Evolutionary conservation across 2,888 invertebrate species (phyloP).

Genomic region (Exocentrus adspersus): DNA sequence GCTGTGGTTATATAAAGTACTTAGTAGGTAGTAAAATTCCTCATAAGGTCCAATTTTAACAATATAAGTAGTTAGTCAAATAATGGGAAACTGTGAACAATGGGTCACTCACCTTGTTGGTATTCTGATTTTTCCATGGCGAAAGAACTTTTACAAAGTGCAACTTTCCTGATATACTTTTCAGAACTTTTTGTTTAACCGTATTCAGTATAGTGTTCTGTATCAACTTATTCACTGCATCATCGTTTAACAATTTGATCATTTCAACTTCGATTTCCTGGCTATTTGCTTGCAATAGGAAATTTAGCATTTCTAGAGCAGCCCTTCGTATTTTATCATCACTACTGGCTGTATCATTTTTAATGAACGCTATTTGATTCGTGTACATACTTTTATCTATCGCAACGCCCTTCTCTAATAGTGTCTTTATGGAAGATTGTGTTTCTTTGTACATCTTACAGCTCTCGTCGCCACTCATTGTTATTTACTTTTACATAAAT

Average conservation of each 20-base stretch:
- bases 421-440: constrained; percentile 19
- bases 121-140: constrained; percentile 28
- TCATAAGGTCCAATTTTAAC: too few relatives aligned
- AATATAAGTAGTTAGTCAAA: too few relatives aligned
- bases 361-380: constrained; percentile 25
- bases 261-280: constrained; percentile 23
- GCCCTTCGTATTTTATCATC: constrained; percentile 21
- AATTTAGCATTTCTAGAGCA: constrained; percentile 28
- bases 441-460: constrained; percentile 30
- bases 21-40: too few relatives aligned
- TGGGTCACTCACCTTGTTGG: constrained; percentile 25
- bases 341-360: constrained; percentile 20
- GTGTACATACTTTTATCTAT: constrained; percentile 20
- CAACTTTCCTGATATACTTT: constrained; percentile 17
- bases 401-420: constrained; percentile 17
- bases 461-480: constrained; percentile 21
- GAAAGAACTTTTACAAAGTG: constrained; percentile 23
- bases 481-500: constrained; percentile 5
- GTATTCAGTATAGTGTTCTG: constrained; percentile 17
- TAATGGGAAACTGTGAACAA: too few relatives aligned
- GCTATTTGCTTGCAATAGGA: constrained; percentile 15
- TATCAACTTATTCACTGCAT: constrained; percentile 18
- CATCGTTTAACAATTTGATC: constrained; percentile 21
- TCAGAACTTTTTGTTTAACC: constrained; percentile 19
- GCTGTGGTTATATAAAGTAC: too few relatives aligned